Base-by-base conservation (phyloP, 2,113 vertebrate species). In the Panthera tigris region DNA sequence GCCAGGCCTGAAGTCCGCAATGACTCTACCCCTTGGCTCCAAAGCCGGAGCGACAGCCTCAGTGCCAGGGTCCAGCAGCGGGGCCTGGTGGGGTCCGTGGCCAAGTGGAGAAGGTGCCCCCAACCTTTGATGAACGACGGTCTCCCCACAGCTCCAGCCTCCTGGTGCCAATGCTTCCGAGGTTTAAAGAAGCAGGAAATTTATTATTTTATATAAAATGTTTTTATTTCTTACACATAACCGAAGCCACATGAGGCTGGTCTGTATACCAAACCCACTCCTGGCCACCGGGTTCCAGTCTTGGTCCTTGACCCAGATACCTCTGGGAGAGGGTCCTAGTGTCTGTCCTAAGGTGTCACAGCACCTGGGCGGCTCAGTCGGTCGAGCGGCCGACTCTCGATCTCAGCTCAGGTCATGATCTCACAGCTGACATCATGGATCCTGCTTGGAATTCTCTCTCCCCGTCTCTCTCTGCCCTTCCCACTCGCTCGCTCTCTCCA, bases 11-110 rank as follows among this genome's bases (percentile, higher is more conserved):
- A 50, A 10, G 5, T 13, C 69, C 61, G 7, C 7, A 8, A 5
- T 10, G 13, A 11, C 39, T 19, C 48, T 3, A 3, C 15, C 27
- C 5, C 12, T 25, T 21, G 12, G 31, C 33, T 50, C 52, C 71
- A 73, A 36, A 55, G 65, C 63, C 57, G 14, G 25, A 3, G 1
- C 39, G 78, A 21, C 52, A 33, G 6, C 33, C 55, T 69, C 2
- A 0, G 41, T 2, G 5, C 39, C 48, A 4, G 48, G 41, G 21
- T 33, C 33, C 12, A 3, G 33, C 50, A 4, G 8, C 1, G n/a
- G 88, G 55, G 55, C 9, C 0, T 3, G 9, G 45, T 4, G 36
- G 1, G 15, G 73, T 57, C 84, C 76, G 36, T n/a, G 66, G 36
- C 89, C 89, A 68, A 27, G 73, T 3, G 5, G 48, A 69, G 71